These are phyloP conservation scores for Epizoanthus rinbou DNA, from an alignment of 92 coral and sea anemone genomes.

Conservation along the genomic window DNA sequence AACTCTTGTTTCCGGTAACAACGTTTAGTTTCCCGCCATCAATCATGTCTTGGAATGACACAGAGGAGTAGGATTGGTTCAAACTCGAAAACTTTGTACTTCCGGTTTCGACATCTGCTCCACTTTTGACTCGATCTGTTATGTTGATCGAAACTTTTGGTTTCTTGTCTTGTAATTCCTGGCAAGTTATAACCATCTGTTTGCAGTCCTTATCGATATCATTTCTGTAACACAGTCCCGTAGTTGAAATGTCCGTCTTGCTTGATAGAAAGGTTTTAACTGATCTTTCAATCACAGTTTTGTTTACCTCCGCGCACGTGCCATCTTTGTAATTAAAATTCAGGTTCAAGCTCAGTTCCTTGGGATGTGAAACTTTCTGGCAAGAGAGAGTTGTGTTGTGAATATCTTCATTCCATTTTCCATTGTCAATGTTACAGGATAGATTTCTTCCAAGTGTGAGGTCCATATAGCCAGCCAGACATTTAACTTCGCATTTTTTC, in stretches of 20 bases:
- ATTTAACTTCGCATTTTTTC: conserved; percentile 57
- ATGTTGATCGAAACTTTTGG: background rate
- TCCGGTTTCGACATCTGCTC: background rate
- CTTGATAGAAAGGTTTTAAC: conserved; percentile 6
- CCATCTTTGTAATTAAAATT: conserved; percentile 41
- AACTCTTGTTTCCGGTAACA: background rate
- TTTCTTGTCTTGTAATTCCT: background rate
- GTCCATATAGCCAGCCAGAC: conserved; percentile 46
- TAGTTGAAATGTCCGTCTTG: background rate
- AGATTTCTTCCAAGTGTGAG: conserved; percentile 35
- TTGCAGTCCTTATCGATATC: background rate
- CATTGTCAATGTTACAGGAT: conserved; percentile 54
- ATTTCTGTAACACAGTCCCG: conserved; percentile 21
- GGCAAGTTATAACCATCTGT: background rate
- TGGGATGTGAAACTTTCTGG: conserved; percentile 41
- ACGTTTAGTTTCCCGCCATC: background rate
- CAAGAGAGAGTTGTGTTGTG: conserved; percentile 29
- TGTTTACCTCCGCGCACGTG: conserved; percentile 34
- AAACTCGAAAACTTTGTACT: background rate
- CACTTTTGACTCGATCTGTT: background rate
- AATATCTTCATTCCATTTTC: conserved; percentile 58
- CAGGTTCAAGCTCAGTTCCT: conserved; percentile 18
- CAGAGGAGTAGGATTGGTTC: background rate
- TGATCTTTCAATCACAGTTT: background rate
- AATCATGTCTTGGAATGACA: background rate